Evolutionary conservation across 2,888 invertebrate species (phyloP).

Genomic region (Aphidoletes aphidimyza): DNA sequence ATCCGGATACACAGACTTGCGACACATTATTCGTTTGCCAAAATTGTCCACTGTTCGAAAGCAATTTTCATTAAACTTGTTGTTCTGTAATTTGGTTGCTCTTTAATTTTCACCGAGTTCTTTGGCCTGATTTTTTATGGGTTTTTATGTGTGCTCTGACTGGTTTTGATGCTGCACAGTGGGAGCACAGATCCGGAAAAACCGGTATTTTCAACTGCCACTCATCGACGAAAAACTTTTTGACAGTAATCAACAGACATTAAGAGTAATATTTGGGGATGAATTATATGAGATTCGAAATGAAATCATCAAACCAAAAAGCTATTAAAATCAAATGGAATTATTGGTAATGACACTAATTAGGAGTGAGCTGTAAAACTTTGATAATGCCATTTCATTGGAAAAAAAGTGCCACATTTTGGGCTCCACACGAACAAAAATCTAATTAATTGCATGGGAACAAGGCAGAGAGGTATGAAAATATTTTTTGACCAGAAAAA

Average conservation of each 20-base stretch:
- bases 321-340: slow-evolving; percentile 15
- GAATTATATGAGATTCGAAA: not conserved
- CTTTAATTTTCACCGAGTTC: not conserved
- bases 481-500: not conserved
- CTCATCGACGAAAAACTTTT: not conserved
- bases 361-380: not conserved
- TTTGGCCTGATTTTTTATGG: no score
- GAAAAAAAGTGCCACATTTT: not conserved
- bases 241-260: not conserved
- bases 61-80: slow-evolving; percentile 2
- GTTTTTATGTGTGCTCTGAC: no score
- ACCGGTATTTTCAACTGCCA: not conserved
- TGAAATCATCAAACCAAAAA: slow-evolving; percentile 21
- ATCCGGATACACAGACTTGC: no score
- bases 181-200: not conserved
- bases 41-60: not conserved
- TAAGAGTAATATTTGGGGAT: not conserved
- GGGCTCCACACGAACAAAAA: not conserved
- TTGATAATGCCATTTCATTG: not conserved
- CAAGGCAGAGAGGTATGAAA: not conserved
- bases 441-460: slow-evolving; percentile 19
- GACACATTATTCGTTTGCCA: not conserved
- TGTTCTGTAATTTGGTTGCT: slow-evolving; percentile 1
- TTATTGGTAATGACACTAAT: slow-evolving; percentile 33
- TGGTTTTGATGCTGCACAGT: no score